These are phyloP conservation scores for Andrena flavipes DNA, from an alignment of 2,888 invertebrate genomes.

Conservation along the genomic window DNA sequence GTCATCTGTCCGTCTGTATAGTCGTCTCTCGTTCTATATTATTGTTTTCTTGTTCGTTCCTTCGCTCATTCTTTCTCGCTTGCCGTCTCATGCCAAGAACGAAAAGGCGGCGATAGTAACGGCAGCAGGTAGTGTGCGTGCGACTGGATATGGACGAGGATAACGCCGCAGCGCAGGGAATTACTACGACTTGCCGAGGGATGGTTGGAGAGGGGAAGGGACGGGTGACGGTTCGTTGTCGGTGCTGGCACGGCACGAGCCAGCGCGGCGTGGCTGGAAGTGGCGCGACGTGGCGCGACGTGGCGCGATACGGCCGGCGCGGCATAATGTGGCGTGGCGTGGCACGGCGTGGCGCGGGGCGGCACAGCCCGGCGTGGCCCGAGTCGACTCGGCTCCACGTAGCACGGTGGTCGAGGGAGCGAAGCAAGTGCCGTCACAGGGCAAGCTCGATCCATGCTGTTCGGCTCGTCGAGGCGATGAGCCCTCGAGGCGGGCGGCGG, in stretches of 20 bases:
- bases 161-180: constrained; percentile 54
- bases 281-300: constrained; percentile 20
- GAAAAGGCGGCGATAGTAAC: constrained; percentile 47
- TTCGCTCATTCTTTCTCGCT: constrained; percentile 18
- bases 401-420: constrained; percentile 46
- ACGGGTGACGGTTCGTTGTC: constrained; percentile 61
- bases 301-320: constrained; percentile 6
- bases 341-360: not conserved
- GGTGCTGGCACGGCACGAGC: constrained; percentile 41
- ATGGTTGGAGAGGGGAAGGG: constrained; percentile 33
- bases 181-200: constrained; percentile 58
- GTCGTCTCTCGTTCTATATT: constrained; percentile 1
- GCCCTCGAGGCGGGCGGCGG: constrained; percentile 77
- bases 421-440: constrained; percentile 60
- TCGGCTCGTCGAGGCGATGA: constrained; percentile 81
- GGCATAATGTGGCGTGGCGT: constrained; percentile 9
- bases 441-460: constrained; percentile 74
- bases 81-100: constrained; percentile 21
- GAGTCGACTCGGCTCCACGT: constrained; percentile 29
- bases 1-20: not conserved
- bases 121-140: constrained; percentile 58
- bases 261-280: not conserved
- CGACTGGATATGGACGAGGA: constrained; percentile 55
- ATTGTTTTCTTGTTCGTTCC: constrained; percentile 16
- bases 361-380: constrained; percentile 36